Conservation (phyloP, 2,888 invertebrate genomes). For the Chydorus sphaericus region DNA sequence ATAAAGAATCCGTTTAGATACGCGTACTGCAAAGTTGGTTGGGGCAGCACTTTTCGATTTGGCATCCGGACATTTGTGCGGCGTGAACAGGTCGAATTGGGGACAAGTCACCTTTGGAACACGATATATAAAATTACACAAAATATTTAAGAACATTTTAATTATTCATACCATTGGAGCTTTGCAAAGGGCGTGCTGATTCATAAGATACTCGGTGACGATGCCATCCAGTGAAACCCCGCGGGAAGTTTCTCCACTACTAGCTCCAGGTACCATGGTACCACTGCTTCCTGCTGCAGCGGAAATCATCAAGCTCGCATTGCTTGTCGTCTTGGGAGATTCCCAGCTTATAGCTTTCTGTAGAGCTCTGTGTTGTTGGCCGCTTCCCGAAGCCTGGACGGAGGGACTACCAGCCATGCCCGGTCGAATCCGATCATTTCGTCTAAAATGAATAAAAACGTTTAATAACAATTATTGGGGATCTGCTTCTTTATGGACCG, state of each 20-base stretch:
- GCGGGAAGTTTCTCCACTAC: not conserved
- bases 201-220: constrained; percentile 88
- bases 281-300: not conserved
- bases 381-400: not conserved
- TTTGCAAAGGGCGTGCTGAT: constrained; percentile 94
- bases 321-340: not conserved
- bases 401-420: not conserved
- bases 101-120: constrained; percentile 96
- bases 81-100: constrained; percentile 81
- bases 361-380: not conserved
- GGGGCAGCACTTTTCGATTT: constrained; percentile 48
- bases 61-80: constrained; percentile 91
- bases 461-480: no score
- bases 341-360: constrained; percentile 7
- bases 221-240: constrained; percentile 70
- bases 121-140: no score
- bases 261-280: no score
- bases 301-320: no score
- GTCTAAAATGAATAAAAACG: not conserved
- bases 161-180: no score
- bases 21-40: constrained; percentile 53
- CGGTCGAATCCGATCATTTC: not conserved
- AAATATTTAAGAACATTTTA: no score
- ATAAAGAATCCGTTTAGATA: constrained; percentile 37
- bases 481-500: no score